Percentiles rank a stretch among this genome's conserved stretches.
Evolutionary conservation across 2,888 invertebrate species (phyloP).

Genomic region (Luffia ferchaultella): DNA sequence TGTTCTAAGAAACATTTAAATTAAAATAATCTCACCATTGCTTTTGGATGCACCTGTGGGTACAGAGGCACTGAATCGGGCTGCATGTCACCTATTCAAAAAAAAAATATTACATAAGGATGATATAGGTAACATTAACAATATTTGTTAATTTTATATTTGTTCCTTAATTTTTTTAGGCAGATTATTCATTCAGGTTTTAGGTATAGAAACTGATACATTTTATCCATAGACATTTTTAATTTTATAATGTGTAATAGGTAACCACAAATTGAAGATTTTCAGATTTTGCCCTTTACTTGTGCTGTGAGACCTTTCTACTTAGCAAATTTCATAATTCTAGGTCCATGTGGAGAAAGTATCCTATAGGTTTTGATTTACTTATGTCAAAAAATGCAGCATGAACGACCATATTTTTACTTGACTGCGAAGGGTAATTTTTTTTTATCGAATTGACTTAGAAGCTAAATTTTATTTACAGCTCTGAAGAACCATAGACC

Average conservation of each 20-base stretch:
- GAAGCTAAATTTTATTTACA: background rate
- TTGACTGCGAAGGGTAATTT: background rate
- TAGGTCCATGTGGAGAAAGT: background rate
- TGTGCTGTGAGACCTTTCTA: background rate
- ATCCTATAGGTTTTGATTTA: background rate
- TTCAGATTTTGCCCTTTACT: background rate
- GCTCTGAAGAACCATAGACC: background rate
- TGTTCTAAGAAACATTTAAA: background rate
- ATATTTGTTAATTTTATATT: no score
- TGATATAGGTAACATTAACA: no score
- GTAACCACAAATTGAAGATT: background rate
- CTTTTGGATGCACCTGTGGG: background rate
- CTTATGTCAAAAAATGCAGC: background rate
- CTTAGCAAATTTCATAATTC: background rate
- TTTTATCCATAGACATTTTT: no score
- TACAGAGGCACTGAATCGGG: background rate
- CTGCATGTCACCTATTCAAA: background rate
- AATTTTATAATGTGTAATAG: no score
- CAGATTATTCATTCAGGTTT: no score
- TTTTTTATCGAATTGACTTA: no score
- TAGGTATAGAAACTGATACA: no score
- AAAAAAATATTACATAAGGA: no score
- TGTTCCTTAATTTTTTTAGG: no score
- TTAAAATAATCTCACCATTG: background rate
- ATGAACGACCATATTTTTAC: background rate